Base-by-base conservation (phyloP, 2,797 vertebrate genomes). In the Myotis pilosus region DNA sequence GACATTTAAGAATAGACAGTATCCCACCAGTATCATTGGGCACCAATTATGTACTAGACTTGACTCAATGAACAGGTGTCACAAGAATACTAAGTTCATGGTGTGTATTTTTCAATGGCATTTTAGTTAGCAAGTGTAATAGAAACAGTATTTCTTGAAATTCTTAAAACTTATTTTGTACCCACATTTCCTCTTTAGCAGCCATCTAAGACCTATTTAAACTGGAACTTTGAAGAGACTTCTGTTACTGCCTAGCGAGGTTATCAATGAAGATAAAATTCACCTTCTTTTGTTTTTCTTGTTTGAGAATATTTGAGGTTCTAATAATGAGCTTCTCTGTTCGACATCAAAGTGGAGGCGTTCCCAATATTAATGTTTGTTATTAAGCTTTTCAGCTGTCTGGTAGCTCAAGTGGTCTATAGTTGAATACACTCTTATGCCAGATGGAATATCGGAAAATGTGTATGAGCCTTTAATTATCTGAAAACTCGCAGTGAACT, bases 391-490 rank as follows among this genome's bases (percentile, higher is more conserved):
- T 97, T 97, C 89, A 95, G 36, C 55, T 96, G 69, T 93, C 66
- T 97, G 94, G 89, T 95, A 97, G 74, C 91, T 97, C 88, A 96
- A 97, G 95, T 95, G 51, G 36, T 97, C 85, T 97, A 81, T 96
- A 95, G 94, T 94, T 98, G 97, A 97, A 97, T 97, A 96, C 30
- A 94, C 88, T 97, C 57, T 90, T 97, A 94, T 97, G 91, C 91
- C 97, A 98, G 97, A 97, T 98, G 97, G 96, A 98, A 96, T 96
- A 98, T 97, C 94, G 96, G 95, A 97, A 98, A 97, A 97, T 95
- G 87, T 94, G 95, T 95, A 87, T 92, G 91, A 97, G 96, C 80
- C 96, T 98, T 98, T 98, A 98, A 98, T 98, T 98, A 98, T 98
- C 98, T 98, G 94, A 97, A 97, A 98, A 98, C 96, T 95, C 90